Percentiles rank a stretch among this genome's conserved stretches.
Evolutionary conservation across 1,140 invertebrate genomes (phyloP).

Genomic region (Gryllus bimaculatus): DNA sequence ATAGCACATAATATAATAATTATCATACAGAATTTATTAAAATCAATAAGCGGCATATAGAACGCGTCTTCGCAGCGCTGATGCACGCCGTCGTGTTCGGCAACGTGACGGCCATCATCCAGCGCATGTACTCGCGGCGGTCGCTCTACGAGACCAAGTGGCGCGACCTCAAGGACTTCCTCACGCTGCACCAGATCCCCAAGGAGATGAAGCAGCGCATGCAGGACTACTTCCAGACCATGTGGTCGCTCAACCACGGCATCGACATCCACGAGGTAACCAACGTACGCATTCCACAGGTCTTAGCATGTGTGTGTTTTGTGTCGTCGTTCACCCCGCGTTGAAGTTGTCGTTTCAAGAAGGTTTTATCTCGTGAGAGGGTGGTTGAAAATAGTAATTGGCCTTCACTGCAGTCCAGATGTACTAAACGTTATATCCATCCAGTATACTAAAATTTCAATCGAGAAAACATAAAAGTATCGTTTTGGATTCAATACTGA

Average conservation of each 20-base stretch:
- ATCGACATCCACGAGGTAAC: constrained; percentile 94
- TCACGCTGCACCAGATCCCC: constrained; percentile 88
- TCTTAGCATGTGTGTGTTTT: too few relatives aligned
- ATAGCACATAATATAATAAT: too few relatives aligned
- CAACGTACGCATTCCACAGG: constrained; percentile 18
- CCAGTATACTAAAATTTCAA: too few relatives aligned
- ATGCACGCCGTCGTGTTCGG: constrained; percentile 99
- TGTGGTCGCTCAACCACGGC: constrained; percentile 97
- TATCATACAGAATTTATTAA: too few relatives aligned
- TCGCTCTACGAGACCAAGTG: constrained; percentile 96
- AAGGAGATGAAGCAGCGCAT: constrained; percentile 92
- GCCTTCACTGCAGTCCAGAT: too few relatives aligned
- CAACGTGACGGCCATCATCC: constrained; percentile 98
- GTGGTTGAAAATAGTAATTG: not conserved
- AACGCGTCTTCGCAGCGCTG: constrained; percentile 51
- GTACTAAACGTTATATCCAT: too few relatives aligned
- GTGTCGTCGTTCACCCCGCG: too few relatives aligned
- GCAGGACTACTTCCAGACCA: constrained; percentile 98
- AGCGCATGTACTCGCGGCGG: constrained; percentile 93
- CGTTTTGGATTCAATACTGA: too few relatives aligned
- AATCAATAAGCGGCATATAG: too few relatives aligned
- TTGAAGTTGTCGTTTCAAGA: too few relatives aligned
- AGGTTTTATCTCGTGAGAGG: too few relatives aligned
- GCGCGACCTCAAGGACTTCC: constrained; percentile 93
- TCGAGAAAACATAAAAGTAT: too few relatives aligned